phyloP scores from a whole-genome alignment of 2,113 vertebrate genomes.

The Scopus umbretta region DNA sequence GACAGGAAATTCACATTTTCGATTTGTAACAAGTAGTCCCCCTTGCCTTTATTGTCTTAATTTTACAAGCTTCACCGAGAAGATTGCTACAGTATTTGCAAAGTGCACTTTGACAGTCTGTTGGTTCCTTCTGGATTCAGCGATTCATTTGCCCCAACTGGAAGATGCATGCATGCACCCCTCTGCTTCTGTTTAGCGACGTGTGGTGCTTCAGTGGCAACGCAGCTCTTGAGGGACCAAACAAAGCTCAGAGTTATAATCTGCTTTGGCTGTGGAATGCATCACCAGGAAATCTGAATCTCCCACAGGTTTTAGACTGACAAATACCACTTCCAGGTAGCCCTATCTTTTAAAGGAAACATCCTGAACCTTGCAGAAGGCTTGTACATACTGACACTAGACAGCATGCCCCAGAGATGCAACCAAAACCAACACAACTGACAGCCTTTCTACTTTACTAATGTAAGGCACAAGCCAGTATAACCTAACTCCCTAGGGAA shows the following conservation, averaged over 20 bases:
- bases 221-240: background rate
- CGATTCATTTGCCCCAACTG: too few relatives aligned
- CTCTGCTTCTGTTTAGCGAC: background rate
- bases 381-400: background rate
- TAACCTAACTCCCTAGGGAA: background rate
- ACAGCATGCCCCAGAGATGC: background rate
- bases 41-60: too few relatives aligned
- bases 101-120: too few relatives aligned
- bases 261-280: background rate
- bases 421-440: background rate
- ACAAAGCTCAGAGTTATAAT: background rate
- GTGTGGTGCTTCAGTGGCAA: background rate
- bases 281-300: background rate
- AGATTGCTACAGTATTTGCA: too few relatives aligned
- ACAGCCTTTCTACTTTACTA: background rate
- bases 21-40: too few relatives aligned
- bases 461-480: background rate
- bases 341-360: background rate
- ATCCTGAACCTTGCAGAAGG: background rate
- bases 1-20: too few relatives aligned
- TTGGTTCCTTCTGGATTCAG: too few relatives aligned
- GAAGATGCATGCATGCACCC: too few relatives aligned
- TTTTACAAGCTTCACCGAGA: too few relatives aligned
- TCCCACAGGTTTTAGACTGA: background rate
- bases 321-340: background rate